phyloP scores from a whole-genome alignment of 37 sponge, comb jelly and placozoan species.

The Hormiphora californensis region DNA sequence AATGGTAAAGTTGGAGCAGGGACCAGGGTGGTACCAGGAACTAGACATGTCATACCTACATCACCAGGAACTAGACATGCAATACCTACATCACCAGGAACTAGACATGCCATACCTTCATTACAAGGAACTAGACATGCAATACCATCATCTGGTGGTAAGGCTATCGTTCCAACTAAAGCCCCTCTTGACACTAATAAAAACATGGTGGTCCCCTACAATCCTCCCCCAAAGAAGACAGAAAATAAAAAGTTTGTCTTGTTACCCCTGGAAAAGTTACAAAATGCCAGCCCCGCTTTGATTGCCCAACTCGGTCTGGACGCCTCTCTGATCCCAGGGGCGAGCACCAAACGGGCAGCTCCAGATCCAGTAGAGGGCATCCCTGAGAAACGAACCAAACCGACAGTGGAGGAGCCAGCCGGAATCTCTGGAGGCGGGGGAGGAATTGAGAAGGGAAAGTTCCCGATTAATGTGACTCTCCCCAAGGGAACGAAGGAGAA shows the following conservation, averaged over 20 bases:
- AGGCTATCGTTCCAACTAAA: too few relatives aligned
- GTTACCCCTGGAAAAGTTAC: constrained; percentile 3
- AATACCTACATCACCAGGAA: too few relatives aligned
- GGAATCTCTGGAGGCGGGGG: too few relatives aligned
- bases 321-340: not conserved
- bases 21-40: too few relatives aligned
- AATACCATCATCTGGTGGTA: too few relatives aligned
- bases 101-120: too few relatives aligned
- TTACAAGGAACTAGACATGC: too few relatives aligned
- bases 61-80: too few relatives aligned
- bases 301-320: constrained; percentile 35
- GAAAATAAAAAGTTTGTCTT: constrained; percentile 29
- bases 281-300: constrained; percentile 19
- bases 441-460: not conserved
- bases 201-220: constrained; percentile 12
- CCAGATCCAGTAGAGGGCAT: not conserved
- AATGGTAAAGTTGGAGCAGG: too few relatives aligned
- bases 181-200: not conserved
- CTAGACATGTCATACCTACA: too few relatives aligned
- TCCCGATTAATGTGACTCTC: constrained; percentile 28
- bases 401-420: not conserved
- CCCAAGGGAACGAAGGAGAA: constrained; percentile 24
- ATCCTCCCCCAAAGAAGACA: not conserved
- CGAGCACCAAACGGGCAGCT: constrained; percentile 23
- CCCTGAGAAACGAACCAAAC: constrained; percentile 15